Percentiles rank a stretch among this genome's conserved stretches.
Conservation (phyloP, 2,888 invertebrate species). For the Sesamia inferens region DNA sequence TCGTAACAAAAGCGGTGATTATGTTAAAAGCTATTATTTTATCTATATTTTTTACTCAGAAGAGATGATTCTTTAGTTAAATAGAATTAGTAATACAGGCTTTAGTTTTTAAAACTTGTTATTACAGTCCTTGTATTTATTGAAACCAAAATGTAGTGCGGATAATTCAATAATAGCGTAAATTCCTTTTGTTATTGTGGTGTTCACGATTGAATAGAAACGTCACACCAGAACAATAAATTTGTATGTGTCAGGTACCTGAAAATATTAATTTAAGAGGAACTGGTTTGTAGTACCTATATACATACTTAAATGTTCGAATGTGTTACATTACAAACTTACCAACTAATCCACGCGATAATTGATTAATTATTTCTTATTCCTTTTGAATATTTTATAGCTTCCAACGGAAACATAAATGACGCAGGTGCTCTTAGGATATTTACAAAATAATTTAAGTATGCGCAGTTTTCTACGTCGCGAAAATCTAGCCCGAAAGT, state of each 20-base stretch:
- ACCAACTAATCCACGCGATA: neutral
- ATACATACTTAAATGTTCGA: too few relatives aligned
- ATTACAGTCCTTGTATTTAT: constrained; percentile 14
- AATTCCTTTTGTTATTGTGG: constrained; percentile 19
- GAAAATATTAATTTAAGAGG: constrained; percentile 18
- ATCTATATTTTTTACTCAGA: neutral
- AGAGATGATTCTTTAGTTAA: neutral
- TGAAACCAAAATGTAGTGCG: constrained; percentile 39
- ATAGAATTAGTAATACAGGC: neutral
- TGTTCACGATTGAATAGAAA: constrained; percentile 19
- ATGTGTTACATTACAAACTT: too few relatives aligned
- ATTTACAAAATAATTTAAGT: neutral
- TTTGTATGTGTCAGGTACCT: constrained; percentile 19
- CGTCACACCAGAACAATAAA: constrained; percentile 9
- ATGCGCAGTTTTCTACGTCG: neutral
- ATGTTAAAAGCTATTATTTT: constrained; percentile 1
- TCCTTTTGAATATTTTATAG: neutral
- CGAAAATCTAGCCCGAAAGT: neutral
- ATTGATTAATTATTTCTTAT: neutral
- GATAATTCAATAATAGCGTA: constrained; percentile 30
- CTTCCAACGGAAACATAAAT: neutral
- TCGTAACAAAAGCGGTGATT: constrained; percentile 9
- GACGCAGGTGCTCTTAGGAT: too few relatives aligned
- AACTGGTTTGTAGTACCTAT: neutral
- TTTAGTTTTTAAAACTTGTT: constrained; percentile 1